Base-by-base conservation (phyloP, 2,113 vertebrate species). In the Macrotis lagotis region DNA sequence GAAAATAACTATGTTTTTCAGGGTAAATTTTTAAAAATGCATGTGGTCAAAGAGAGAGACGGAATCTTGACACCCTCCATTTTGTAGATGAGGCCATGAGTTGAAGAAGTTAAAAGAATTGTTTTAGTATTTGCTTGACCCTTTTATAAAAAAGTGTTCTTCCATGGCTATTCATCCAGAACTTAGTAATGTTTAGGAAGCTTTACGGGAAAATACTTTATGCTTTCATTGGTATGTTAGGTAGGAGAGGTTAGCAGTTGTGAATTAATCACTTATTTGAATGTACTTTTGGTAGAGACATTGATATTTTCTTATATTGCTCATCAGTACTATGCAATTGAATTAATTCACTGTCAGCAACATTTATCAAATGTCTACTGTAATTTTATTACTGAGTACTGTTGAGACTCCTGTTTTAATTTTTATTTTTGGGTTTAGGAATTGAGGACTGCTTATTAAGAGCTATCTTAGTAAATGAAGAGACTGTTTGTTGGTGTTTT, bases 271-370 rank as follows among this genome's bases (percentile, higher is more conserved):
- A n/a, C 37, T 74, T n/a, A n/a, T n/a, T 19, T n/a, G 55, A 37
- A 59, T 93, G 90, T 90, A 51, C 24, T 53, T 92, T 91, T 95
- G n/a, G 91, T 91, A 49, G 93, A 88, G 90, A 2, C 44, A 89
- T 53, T 9, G 91, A 93, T 90, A 48, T 48, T n/a, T 0, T 19
- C 28, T 0, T 0, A 51, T 95, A 93, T 51, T 31, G 24, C 44
- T 91, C 88, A 47, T 97, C 48, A 89, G 92, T 95, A 95, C 48
- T 0, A 0, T 22, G 91, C 51, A 97, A 95, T 97, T 97, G 96
- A 91, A 0, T 96, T 96, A 93, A 50, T 94, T 96, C 96, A 92
- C 59, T 26, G 93, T 91, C 89, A 66, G 55, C n/a, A 49, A 89
- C 90, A 96, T 94, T 95, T 93, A 51, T 74, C 92, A 95, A 92